Percentiles rank a stretch among this genome's conserved stretches.
Conservation (phyloP, 2,888 invertebrate genomes). For the Leucophenga maculata region DNA sequence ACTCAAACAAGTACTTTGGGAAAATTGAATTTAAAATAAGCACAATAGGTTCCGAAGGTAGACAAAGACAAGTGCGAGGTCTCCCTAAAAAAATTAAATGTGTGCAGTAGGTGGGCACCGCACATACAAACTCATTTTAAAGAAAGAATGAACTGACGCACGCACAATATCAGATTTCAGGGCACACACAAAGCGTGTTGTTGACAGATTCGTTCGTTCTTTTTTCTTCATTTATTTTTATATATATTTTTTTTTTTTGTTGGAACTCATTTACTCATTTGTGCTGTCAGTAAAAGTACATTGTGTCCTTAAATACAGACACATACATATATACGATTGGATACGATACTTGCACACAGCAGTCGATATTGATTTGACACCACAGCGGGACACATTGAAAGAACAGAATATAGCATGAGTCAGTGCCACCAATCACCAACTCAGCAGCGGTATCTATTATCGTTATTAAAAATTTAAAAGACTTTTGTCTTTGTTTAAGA, state of each 20-base stretch:
- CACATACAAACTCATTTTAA: too few species aligned
- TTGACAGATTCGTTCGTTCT: conserved; percentile 55
- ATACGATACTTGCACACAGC: conserved; percentile 24
- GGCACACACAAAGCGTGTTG: conserved; percentile 57
- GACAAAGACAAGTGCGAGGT: neutral
- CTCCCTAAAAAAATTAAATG: neutral
- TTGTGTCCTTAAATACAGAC: conserved; percentile 52
- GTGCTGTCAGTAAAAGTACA: conserved; percentile 52
- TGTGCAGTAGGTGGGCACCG: neutral
- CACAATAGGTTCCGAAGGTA: neutral
- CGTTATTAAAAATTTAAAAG: conserved; percentile 16
- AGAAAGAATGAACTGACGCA: conserved; percentile 37
- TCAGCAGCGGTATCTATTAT: conserved; percentile 2
- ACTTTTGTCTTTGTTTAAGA: neutral
- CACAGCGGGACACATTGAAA: conserved; percentile 45
- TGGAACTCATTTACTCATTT: conserved; percentile 66
- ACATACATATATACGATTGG: neutral
- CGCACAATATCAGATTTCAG: conserved; percentile 61
- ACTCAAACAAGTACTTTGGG: too few species aligned
- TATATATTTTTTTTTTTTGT: conserved; percentile 50
- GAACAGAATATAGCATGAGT: conserved; percentile 19
- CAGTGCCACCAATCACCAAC: conserved; percentile 15
- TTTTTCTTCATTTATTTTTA: neutral
- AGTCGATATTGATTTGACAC: conserved; percentile 51
- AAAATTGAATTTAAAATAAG: too few species aligned